Conservation (phyloP, 2,113 vertebrate genomes). For the Scomber scombrus region DNA sequence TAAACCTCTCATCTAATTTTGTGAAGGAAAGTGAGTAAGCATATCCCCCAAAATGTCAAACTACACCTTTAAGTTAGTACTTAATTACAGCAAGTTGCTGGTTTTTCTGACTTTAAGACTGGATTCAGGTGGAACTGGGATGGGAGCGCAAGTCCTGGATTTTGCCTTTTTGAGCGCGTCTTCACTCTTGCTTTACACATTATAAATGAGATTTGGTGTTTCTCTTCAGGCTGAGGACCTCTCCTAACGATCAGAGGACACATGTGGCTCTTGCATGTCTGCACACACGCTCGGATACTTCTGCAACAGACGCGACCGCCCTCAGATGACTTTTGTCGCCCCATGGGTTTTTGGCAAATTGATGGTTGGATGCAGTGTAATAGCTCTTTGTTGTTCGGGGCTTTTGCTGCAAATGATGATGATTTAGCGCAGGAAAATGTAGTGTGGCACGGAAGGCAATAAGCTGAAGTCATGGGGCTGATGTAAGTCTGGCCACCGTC, state of each 20-base stretch:
- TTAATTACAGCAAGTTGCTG: constrained; percentile 31
- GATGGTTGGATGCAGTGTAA: constrained; percentile 44
- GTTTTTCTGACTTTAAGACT: constrained; percentile 20
- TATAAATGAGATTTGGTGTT: constrained; percentile 26
- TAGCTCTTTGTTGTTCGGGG: constrained; percentile 43
- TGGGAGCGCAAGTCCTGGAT: constrained; percentile 46
- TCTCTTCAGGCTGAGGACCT: not conserved
- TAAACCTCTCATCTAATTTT: not conserved
- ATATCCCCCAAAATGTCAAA: not conserved
- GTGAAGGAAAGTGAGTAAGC: not conserved
- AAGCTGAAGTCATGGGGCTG: constrained; percentile 38
- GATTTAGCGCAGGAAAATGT: constrained; percentile 46
- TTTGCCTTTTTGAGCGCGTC: constrained; percentile 38
- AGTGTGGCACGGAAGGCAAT: constrained; percentile 18
- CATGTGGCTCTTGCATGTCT: constrained; percentile 41
- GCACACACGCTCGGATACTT: constrained; percentile 49
- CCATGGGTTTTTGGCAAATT: constrained; percentile 24
- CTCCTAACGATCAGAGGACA: constrained; percentile 37
- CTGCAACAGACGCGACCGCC: constrained; percentile 25
- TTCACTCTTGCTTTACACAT: constrained; percentile 36
- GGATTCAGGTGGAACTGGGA: constrained; percentile 32
- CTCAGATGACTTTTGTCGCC: constrained; percentile 25
- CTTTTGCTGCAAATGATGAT: constrained; percentile 38
- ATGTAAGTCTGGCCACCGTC: constrained; percentile 29
- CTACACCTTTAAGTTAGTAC: constrained; percentile 19